Base-by-base conservation (phyloP, 2,797 vertebrate genomes). In the Pempheris klunzingeri region DNA sequence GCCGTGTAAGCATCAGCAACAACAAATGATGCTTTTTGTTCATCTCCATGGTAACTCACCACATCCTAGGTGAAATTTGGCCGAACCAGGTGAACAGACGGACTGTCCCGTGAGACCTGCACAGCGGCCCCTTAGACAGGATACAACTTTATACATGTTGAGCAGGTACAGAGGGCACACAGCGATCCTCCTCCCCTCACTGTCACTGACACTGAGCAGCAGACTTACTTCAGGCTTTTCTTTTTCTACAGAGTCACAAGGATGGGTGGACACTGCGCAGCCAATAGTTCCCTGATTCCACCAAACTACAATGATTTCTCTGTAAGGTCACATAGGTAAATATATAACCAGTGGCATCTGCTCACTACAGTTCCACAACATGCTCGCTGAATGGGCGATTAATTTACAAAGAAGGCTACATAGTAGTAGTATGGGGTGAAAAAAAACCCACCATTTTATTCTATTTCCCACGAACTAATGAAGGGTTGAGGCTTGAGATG, bases 41-140 rank as follows among this genome's bases (percentile, higher is more conserved):
- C 13, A 39, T 63, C 24, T 49, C 59, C 38, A 52, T 26, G 22
- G 36, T 59, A 59, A 90, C 92, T 92, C 85, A 93, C 92, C 92
- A 74, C 60, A 81, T 18, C 38, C 28, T 20, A 67, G 64, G 70
- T 85, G 84, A 68, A 92, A 85, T 75, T 74, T 84, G 60, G 82
- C 83, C 43, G 66, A 65, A 53, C 22, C 57, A 6, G 49, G 63
- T 47, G 66, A 53, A 46, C 24, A 71, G 70, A 62, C 58, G 7
- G 12, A 14, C 24, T 69, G 26, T 43, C 66, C 72, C 61, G 30
- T 69, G 11, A 72, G 18, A 52, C 60, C 41, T 54, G 76, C 46
- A 71, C 52, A 26, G 7, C 55, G 80, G 6, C 67, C 61, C 17
- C 36, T 55, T 2, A 81, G n/a, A 26, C 79, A 57, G 41, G 61